Percentiles rank a stretch among this genome's conserved stretches.
Conservation (phyloP, 2,797 vertebrate genomes). For the Australoheros facetus region DNA sequence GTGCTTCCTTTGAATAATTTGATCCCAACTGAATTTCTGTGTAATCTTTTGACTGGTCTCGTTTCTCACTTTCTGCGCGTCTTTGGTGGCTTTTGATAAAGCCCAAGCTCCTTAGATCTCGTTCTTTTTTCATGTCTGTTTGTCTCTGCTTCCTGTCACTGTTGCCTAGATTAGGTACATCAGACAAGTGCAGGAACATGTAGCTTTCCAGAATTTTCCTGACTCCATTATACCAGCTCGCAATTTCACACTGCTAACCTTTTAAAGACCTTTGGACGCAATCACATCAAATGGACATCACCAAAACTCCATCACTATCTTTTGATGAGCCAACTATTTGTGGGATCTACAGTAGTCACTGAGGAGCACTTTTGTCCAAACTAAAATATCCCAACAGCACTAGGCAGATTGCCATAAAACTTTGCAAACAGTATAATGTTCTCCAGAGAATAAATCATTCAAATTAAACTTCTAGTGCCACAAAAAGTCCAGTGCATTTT, state of each 20-base stretch:
- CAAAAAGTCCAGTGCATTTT: neutral
- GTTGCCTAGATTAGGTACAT: slow-evolving; percentile 7
- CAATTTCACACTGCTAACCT: neutral
- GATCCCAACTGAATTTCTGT: slow-evolving; percentile 48
- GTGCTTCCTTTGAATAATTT: slow-evolving; percentile 49
- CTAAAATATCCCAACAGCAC: neutral
- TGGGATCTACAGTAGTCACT: neutral
- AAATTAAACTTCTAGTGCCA: neutral
- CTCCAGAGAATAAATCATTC: neutral
- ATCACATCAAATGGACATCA: neutral
- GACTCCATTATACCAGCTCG: neutral
- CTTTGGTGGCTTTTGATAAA: slow-evolving; percentile 5
- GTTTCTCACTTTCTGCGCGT: slow-evolving; percentile 10
- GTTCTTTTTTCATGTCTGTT: slow-evolving; percentile 14
- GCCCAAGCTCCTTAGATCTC: slow-evolving; percentile 14
- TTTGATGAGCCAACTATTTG: neutral
- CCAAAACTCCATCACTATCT: neutral
- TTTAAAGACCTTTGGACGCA: neutral
- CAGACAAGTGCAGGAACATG: neutral
- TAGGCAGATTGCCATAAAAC: neutral
- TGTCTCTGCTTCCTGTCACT: slow-evolving; percentile 6
- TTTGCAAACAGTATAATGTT: neutral
- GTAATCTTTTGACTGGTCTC: slow-evolving; percentile 18
- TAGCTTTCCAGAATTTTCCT: neutral
- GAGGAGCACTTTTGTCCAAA: neutral